These are phyloP conservation scores for Corynorhinus townsendii DNA, from an alignment of 2,113 vertebrate species.

Conservation along the genomic window DNA sequence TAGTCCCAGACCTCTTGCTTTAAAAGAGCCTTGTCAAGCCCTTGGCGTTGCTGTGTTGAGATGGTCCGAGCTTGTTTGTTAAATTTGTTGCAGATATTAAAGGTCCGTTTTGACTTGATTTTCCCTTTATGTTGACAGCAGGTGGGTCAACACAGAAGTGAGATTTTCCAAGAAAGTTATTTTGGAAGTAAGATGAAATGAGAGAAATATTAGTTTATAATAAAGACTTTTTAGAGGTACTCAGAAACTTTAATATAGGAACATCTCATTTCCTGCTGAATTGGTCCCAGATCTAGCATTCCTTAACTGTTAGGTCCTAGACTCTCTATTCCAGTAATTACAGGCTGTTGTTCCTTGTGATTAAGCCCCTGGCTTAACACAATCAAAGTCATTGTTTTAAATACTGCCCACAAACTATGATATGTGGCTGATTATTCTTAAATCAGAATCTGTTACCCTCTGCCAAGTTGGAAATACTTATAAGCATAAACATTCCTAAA, in stretches of 20 bases:
- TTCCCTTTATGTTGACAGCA: not conserved
- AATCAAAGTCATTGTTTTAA: not conserved
- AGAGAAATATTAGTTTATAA: not conserved
- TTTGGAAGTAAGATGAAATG: constrained; percentile 15
- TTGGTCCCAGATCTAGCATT: not conserved
- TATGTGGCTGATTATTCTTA: constrained; percentile 1
- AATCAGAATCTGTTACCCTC: not conserved
- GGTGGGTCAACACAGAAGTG: not conserved
- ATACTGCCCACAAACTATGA: not conserved
- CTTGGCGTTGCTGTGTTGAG: too few species aligned
- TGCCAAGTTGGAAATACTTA: not conserved
- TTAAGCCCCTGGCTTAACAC: not conserved
- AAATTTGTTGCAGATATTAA: not conserved
- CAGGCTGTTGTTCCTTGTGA: too few species aligned
- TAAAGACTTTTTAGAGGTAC: not conserved
- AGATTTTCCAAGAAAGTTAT: not conserved
- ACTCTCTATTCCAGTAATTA: too few species aligned
- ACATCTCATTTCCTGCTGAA: not conserved
- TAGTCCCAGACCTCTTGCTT: not conserved
- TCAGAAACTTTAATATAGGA: not conserved
- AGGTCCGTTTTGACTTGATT: not conserved
- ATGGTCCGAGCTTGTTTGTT: not conserved
- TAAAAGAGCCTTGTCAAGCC: too few species aligned
- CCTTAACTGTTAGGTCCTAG: not conserved
- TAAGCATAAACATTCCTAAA: not conserved